Evolutionary conservation across 2,113 vertebrate genomes (phyloP).

Genomic region (western clawed frog (Xenopus tropicalis)): UCB_Xtro_10.0 CM004450.2:36560501-36561000

Average conservation of each 20-base stretch:
- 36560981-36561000: no score
- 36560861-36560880: slow-evolving; percentile 87
- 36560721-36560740: slow-evolving; percentile 93
- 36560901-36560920: neutral
- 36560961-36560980: no score
- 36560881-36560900: neutral
- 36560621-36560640: neutral
- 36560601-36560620: no score
- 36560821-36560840: slow-evolving; percentile 96
- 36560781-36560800: slow-evolving; percentile 93
- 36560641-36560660: slow-evolving; percentile 83
- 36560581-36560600: no score
- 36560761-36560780: slow-evolving; percentile 94
- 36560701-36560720: slow-evolving; percentile 92
- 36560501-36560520: no score
- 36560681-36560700: slow-evolving; percentile 96
- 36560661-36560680: slow-evolving; percentile 94
- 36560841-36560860: slow-evolving; percentile 95
- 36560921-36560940: no score
- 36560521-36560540: no score
- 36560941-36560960: no score
- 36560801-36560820: slow-evolving; percentile 97
- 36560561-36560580: no score
- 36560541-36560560: no score
- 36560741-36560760: slow-evolving; percentile 97